phyloP scores from a whole-genome alignment of 2,113 vertebrate genomes.

The Labeo catla region DNA sequence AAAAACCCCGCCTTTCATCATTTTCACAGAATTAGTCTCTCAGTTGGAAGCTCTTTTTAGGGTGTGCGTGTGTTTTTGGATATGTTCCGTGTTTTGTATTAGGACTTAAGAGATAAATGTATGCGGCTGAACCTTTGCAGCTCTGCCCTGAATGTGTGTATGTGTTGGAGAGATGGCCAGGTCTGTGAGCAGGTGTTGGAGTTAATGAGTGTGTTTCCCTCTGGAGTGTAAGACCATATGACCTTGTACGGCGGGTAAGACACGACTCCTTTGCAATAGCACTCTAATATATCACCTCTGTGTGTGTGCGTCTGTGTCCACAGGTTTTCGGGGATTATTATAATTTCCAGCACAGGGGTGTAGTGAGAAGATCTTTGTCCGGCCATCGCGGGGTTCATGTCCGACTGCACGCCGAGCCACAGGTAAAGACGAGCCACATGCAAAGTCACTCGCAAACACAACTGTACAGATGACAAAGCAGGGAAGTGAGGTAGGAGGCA shows the following conservation, averaged over 20 bases:
- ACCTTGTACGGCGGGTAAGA: slow-evolving; percentile 35
- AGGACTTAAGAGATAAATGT: not conserved
- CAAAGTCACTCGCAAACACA: not conserved
- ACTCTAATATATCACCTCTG: slow-evolving; percentile 18
- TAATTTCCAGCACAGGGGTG: slow-evolving; percentile 87
- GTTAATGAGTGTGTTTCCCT: slow-evolving; percentile 51
- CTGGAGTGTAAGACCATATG: slow-evolving; percentile 42
- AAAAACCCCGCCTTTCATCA: not conserved
- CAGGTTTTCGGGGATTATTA: slow-evolving; percentile 95
- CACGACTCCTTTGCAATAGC: slow-evolving; percentile 24
- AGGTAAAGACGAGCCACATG: slow-evolving; percentile 73
- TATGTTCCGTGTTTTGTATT: not conserved
- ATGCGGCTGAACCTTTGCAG: slow-evolving; percentile 16
- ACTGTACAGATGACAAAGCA: not conserved
- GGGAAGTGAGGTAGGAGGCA: not conserved
- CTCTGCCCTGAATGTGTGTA: not conserved
- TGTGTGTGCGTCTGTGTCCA: slow-evolving; percentile 55
- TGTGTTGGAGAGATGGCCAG: not conserved
- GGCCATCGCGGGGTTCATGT: slow-evolving; percentile 81
- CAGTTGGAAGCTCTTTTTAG: not conserved
- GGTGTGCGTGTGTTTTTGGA: not conserved
- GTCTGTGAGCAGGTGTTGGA: slow-evolving; percentile 46
- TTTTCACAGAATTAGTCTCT: not conserved
- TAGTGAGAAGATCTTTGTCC: slow-evolving; percentile 87
- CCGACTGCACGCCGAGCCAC: slow-evolving; percentile 83